Base-by-base conservation (phyloP, 2,113 vertebrate species). In the Chamaetylas fuelleborni region DNA sequence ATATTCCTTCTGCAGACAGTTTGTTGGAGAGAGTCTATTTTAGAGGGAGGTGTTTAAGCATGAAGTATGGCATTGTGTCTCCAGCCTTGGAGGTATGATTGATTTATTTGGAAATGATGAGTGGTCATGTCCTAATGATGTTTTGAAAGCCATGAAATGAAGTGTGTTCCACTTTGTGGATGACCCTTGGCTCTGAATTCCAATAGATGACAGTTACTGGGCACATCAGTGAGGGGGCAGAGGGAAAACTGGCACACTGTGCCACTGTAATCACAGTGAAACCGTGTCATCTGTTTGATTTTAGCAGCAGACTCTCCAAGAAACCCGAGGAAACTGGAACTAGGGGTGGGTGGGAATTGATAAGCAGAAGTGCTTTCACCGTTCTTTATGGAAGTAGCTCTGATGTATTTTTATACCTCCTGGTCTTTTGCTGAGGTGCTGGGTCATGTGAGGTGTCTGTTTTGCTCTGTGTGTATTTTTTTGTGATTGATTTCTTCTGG, bases 331-430 rank as follows among this genome's bases (percentile, higher is more conserved):
- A 86, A 57, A 17, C 33, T 82, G 73, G 90, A 96, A 92, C 78
- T 43, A 12, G 47, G 71, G 34, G 29, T 74, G 45, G 31, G 61
- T 87, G 53, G 62, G 67, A 95, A 93, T 33, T 79, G 87, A 71
- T 74, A 73, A 70, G 60, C 26, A 66, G 20, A 85, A 84, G 69
- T 57, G 8, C 9, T 22, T 78, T 92, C 19, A 36, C 47, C 20
- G 3, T 84, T 96, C 73, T 90, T 94, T 65, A 19, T 28, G 72
- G 42, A 88, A 95, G 81, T 88, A 81, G 61, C 56, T 86, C 88
- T 88, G 16, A 28, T 90, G 58, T 90, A 93, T 95, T 93, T 96
- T 93, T 93, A 88, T 84, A 81, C 25, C 47, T 95, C 28, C 45
- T 89, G 40, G 47, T 79, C 77, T 89, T 92, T 33, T 72, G 29